Evolutionary conservation across 2,797 vertebrate species (phyloP).

Genomic region (Triplophysa yarkandensis): DNA sequence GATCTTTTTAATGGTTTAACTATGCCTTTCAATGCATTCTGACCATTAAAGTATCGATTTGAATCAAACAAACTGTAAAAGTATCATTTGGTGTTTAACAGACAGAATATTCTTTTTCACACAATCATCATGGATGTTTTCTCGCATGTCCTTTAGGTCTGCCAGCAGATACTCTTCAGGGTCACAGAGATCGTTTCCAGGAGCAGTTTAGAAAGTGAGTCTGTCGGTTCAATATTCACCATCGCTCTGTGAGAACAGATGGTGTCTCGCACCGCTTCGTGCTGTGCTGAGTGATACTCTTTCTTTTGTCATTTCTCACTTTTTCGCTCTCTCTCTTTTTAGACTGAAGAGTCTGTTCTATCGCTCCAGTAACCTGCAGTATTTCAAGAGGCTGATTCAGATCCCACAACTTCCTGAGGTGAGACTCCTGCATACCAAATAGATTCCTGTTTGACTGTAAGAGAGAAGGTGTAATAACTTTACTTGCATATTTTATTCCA

Average conservation of each 20-base stretch:
- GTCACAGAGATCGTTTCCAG: slow-evolving; percentile 96
- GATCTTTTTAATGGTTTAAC: no score
- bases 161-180: slow-evolving; percentile 94
- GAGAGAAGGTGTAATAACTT: slow-evolving; percentile 24
- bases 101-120: background rate
- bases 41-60: background rate
- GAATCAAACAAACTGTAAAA: background rate
- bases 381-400: slow-evolving; percentile 97
- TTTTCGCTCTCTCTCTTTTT: slow-evolving; percentile 13
- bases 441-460: slow-evolving; percentile 22
- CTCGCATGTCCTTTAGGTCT: slow-evolving; percentile 78
- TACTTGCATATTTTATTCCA: background rate
- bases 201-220: slow-evolving; percentile 97
- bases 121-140: background rate
- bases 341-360: slow-evolving; percentile 97
- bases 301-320: slow-evolving; percentile 17
- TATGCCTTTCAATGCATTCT: no score
- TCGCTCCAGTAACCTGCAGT: slow-evolving; percentile 97
- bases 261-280: background rate
- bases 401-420: slow-evolving; percentile 98
- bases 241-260: background rate
- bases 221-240: slow-evolving; percentile 14
- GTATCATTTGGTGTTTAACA: background rate
- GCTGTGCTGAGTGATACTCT: background rate
- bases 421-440: slow-evolving; percentile 59